Conservation (phyloP, 2,113 vertebrate species). For the Hiodon alosoides region DNA sequence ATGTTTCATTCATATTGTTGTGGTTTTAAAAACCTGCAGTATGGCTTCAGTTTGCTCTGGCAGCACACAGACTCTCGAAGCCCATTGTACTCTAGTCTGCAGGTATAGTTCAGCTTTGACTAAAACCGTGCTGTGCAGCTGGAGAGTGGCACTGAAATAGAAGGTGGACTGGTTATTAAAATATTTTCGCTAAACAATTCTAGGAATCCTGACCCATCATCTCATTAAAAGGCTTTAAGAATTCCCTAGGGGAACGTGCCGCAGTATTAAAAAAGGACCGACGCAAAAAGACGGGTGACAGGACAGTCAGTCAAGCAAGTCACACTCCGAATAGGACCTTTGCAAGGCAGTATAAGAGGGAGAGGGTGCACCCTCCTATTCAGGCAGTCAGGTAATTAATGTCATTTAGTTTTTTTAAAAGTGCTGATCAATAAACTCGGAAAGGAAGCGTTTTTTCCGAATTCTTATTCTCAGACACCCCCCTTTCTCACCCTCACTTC, state of each 20-base stretch:
- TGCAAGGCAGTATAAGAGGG: neutral
- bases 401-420: too few relatives aligned
- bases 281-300: conserved; percentile 33
- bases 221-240: neutral
- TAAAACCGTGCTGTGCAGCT: conserved; percentile 11
- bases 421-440: neutral
- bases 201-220: neutral
- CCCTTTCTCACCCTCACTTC: neutral
- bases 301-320: conserved; percentile 48
- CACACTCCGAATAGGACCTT: neutral
- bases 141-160: neutral
- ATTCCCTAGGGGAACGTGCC: neutral
- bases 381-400: neutral
- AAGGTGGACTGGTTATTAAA: neutral
- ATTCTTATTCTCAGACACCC: neutral
- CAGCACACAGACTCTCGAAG: neutral
- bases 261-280: conserved; percentile 27
- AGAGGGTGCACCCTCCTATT: neutral
- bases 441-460: neutral
- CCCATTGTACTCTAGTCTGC: conserved; percentile 33
- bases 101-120: conserved; percentile 40
- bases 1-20: too few relatives aligned
- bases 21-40: neutral
- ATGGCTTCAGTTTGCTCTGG: neutral
- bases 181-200: neutral